phyloP scores from a whole-genome alignment of 2,888 invertebrate species.

The Rotaria socialis region DNA sequence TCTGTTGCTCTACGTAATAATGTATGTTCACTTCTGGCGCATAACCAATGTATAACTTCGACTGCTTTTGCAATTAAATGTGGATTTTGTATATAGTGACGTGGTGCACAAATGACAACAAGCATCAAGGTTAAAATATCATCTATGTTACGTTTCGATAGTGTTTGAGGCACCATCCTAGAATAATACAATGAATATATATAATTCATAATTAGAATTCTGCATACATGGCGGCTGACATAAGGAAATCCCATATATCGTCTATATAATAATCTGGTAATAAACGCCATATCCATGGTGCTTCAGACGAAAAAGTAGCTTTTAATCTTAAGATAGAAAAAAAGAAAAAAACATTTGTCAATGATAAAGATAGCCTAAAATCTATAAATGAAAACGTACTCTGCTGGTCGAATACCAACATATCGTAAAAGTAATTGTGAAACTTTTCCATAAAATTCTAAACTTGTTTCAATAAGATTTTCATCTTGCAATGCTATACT shows the following conservation, averaged over 20 bases:
- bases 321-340: not conserved
- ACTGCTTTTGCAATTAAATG: slow-evolving; percentile 93
- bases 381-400: not conserved
- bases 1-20: slow-evolving; percentile 9
- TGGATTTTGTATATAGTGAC: slow-evolving; percentile 86
- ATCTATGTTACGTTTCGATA: slow-evolving; percentile 63
- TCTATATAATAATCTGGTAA: slow-evolving; percentile 21
- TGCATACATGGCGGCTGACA: slow-evolving; percentile 14
- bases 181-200: too few species aligned
- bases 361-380: not conserved
- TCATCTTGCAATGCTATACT: slow-evolving; percentile 23
- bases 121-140: slow-evolving; percentile 38
- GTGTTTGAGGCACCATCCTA: slow-evolving; percentile 73
- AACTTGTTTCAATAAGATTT: slow-evolving; percentile 11
- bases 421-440: slow-evolving; percentile 30
- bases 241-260: slow-evolving; percentile 28
- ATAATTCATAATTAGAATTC: not conserved
- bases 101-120: slow-evolving; percentile 79
- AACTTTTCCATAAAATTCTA: slow-evolving; percentile 32
- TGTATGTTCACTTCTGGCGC: slow-evolving; percentile 49
- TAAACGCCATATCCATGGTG: not conserved
- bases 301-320: not conserved
- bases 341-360: not conserved
- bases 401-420: slow-evolving; percentile 4
- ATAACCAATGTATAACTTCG: slow-evolving; percentile 69